Evolutionary conservation across 2,113 vertebrate species (phyloP), one percentile per base, ranked within the genome.

Genomic region (Psittacus erithacus): DNA sequence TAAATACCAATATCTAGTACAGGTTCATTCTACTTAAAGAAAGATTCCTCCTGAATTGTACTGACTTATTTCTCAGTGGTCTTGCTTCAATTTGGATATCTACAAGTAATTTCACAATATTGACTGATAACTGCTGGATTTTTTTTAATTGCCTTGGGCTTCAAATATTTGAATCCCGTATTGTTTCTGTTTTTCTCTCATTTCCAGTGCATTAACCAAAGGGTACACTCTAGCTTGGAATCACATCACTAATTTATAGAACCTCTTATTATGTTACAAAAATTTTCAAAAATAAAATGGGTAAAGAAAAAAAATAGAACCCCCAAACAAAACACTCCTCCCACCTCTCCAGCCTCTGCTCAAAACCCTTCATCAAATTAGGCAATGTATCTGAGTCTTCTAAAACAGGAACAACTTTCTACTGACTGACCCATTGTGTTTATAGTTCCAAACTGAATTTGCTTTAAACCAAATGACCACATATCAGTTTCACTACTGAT

Each of bases 321-420:
- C 7, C 28, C 14, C 38, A 43, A 62, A 27, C 4, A 85, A 57
- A 76, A 29, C 10, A 53, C 5, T 29, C 38, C 11, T 70, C 27
- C 67, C 17, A 79, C 3, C 12, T 67, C 38, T 63, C 24, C 38
- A 63, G 62, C 12, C 24, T 71, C 31, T 19, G 49, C 14, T 63
- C 46, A 68, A 83, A 94, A 73, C 11, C 19, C 46, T 64, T 10
- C 19, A 85, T 47, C 38, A 76, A 74, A 89, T 52, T 16, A 65
- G 17, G 7, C 17, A 70, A 69, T 0, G 0, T 35, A 47, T 47
- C 9, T 39, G 23, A 75, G 17, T 33, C 10, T 74, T 86, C 38
- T 49, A 31, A 82, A 81, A 75, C 11, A 86, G 52, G 33, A 88
- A 55, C 2, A 41, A 28, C 5, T 77, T 77, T 18, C 23, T 71